A percentile compares a stretch with the other conserved stretches of the same genome.
Evolutionary conservation across 2,888 invertebrate species (phyloP).

Genomic region (Diaperis boleti): DNA sequence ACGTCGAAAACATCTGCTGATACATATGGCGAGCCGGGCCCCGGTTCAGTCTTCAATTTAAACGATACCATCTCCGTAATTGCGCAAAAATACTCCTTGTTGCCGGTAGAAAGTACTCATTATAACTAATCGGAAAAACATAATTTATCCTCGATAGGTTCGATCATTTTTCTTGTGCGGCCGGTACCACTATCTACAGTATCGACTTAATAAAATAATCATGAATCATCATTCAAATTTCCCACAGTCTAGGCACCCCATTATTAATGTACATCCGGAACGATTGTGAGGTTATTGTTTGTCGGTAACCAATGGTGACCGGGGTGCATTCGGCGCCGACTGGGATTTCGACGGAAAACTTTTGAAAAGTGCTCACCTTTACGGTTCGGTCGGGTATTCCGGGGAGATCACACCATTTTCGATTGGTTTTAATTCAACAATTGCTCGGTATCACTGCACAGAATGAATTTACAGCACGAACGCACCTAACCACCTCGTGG

Average conservation of each 20-base stretch:
- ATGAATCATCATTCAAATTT: not conserved
- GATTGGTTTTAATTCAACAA: conserved; percentile 2
- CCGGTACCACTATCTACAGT: conserved; percentile 2
- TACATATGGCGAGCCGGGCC: no score
- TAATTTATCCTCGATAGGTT: no score
- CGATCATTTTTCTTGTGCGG: not conserved
- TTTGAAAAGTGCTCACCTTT: conserved; percentile 1
- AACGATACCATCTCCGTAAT: no score
- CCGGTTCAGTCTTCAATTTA: no score
- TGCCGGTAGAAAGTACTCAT: no score
- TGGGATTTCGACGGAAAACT: not conserved
- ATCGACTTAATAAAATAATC: conserved; percentile 3
- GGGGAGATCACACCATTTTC: conserved; percentile 4
- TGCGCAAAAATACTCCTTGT: no score
- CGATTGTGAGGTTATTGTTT: conserved; percentile 14
- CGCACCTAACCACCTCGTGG: conserved; percentile 10
- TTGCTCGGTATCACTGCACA: not conserved
- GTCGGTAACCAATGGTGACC: not conserved
- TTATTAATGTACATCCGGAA: conserved; percentile 4
- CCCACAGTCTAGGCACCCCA: conserved; percentile 10
- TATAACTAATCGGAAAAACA: no score
- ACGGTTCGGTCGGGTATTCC: not conserved
- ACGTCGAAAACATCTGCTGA: no score
- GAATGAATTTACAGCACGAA: not conserved
- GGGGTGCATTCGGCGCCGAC: not conserved